Percentiles rank a stretch among this genome's conserved stretches.
Evolutionary conservation across 2,797 vertebrate species (phyloP).

Genomic region (Nannoperca obscura): DNA sequence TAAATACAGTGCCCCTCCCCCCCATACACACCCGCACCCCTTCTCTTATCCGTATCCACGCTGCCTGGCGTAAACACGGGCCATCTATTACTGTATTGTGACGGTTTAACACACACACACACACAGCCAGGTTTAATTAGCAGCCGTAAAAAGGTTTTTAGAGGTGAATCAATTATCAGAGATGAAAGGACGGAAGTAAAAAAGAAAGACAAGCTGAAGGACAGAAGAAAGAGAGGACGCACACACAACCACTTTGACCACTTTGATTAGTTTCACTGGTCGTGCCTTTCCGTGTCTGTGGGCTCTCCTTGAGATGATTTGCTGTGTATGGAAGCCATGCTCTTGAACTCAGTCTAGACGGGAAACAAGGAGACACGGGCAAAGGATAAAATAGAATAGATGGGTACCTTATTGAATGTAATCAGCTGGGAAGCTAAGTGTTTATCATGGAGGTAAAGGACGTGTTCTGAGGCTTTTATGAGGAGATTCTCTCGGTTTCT

Average conservation of each 20-base stretch:
- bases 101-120: slow-evolving; percentile 14
- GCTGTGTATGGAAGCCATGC: slow-evolving; percentile 57
- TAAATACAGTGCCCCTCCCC: slow-evolving; percentile 71
- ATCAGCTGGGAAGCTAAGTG: slow-evolving; percentile 52
- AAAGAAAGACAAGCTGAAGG: slow-evolving; percentile 70
- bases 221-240: slow-evolving; percentile 60
- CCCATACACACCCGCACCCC: slow-evolving; percentile 43
- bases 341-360: slow-evolving; percentile 80
- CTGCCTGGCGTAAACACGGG: slow-evolving; percentile 63
- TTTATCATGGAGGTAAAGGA: slow-evolving; percentile 67
- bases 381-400: slow-evolving; percentile 59
- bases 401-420: slow-evolving; percentile 61
- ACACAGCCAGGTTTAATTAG: slow-evolving; percentile 68
- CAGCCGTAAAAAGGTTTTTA: slow-evolving; percentile 61
- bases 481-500: slow-evolving; percentile 29
- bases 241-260: slow-evolving; percentile 39
- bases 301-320: slow-evolving; percentile 81
- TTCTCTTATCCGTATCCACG: slow-evolving; percentile 37
- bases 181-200: slow-evolving; percentile 67
- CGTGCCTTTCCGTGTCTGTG: slow-evolving; percentile 67
- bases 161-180: slow-evolving; percentile 64
- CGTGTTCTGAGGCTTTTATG: slow-evolving; percentile 51
- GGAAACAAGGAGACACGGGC: slow-evolving; percentile 59
- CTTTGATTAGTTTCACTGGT: slow-evolving; percentile 70
- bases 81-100: slow-evolving; percentile 57